Base-by-base conservation (phyloP, 2,113 vertebrate species). In the Irena cyanogastra region DNA sequence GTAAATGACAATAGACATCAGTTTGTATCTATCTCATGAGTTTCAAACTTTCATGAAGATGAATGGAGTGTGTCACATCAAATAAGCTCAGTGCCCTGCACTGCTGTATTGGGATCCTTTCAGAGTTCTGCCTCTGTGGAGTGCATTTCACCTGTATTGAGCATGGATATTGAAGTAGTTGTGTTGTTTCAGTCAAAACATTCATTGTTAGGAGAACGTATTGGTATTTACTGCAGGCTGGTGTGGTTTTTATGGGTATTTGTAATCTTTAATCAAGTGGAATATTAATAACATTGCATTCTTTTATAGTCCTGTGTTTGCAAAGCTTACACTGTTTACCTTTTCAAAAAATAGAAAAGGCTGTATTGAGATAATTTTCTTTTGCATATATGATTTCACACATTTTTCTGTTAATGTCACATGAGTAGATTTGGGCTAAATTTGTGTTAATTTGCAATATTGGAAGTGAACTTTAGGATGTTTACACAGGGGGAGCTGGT, bases 11-110 rank as follows among this genome's bases (percentile, higher is more conserved):
- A 76, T 31, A 91, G 87, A 91, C 85, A 87, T 90, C 90, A 83
- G 93, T 90, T 93, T 91, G 50, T 85, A 80, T 91, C 82, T 90
- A 74, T 79, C 75, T 94, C 59, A n/a, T 66, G 89, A 94, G 82
- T 93, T 93, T 91, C 78, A 95, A 95, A 94, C 78, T 94, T 94
- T 95, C 85, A 95, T 90, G 91, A 96, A 97, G 93, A 97, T 86
- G 87, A 94, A 95, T 96, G 89, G 91, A 93, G 19, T 41, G 35
- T 95, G 87, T 95, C 91, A 94, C 57, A 87, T 80, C 87, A 94
- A 95, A 95, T 95, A 92, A 95, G 28, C 78, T 87, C 66, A 69
- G 23, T 70, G 75, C 39, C 68, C 49, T 95, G 60, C 85, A 56
- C 56, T 78, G 21, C 71, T 57, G 64, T 78, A 27, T 20, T 3